phyloP scores from a whole-genome alignment of 1,140 invertebrate species.

The Diorhabda carinulata region DNA sequence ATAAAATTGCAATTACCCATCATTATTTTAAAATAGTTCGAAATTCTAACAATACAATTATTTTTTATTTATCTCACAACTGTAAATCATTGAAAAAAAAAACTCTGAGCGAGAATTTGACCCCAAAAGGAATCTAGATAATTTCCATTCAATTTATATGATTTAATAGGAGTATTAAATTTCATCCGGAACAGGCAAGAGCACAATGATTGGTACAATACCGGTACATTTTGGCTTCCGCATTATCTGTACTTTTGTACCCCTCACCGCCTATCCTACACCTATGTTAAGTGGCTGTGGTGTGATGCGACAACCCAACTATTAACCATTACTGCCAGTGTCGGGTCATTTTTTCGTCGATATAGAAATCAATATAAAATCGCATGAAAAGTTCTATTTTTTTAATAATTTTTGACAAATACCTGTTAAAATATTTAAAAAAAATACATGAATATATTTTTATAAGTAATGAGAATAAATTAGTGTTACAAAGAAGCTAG shows the following conservation, averaged over 20 bases:
- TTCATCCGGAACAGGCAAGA: slow-evolving; percentile 1
- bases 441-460: too few species aligned
- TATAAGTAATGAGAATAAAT: too few species aligned
- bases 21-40: too few species aligned
- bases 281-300: slow-evolving; percentile 31
- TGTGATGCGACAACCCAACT: slow-evolving; percentile 18
- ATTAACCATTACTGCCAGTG: not conserved
- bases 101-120: not conserved
- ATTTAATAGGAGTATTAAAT: slow-evolving; percentile 3
- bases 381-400: too few species aligned
- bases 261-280: slow-evolving; percentile 17
- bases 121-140: not conserved
- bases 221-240: not conserved
- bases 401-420: too few species aligned
- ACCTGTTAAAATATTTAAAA: too few species aligned
- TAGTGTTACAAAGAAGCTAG: too few species aligned
- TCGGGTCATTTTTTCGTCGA: not conserved
- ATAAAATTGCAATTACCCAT: too few species aligned
- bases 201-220: slow-evolving; percentile 2
- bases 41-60: too few species aligned
- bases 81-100: not conserved
- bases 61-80: not conserved
- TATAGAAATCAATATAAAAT: too few species aligned
- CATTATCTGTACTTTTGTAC: slow-evolving; percentile 17
- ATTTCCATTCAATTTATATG: not conserved